phyloP scores from a whole-genome alignment of 2,888 invertebrate genomes.

The Allacma fusca region DNA sequence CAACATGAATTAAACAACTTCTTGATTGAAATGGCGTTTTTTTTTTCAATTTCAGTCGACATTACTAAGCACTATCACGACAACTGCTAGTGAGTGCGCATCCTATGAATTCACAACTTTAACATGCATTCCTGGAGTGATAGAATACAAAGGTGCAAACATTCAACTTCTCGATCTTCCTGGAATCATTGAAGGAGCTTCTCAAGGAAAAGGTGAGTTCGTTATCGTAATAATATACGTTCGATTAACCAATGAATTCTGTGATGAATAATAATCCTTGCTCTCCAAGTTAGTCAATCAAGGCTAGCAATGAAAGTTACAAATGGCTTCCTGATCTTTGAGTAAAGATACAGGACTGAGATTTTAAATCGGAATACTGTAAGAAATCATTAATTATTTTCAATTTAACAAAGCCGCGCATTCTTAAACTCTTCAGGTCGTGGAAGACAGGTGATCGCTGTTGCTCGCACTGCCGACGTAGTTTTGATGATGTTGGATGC shows the following conservation, averaged over 20 bases:
- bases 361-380: neutral
- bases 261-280: slow-evolving; percentile 42
- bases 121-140: slow-evolving; percentile 97
- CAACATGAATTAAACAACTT: too few species aligned
- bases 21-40: too few species aligned
- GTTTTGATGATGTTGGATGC: slow-evolving; percentile 99
- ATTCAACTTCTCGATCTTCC: slow-evolving; percentile 98
- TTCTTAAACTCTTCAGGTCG: too few species aligned
- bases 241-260: slow-evolving; percentile 13
- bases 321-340: slow-evolving; percentile 23
- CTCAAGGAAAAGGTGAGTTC: slow-evolving; percentile 74
- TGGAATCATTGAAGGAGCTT: slow-evolving; percentile 99
- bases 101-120: slow-evolving; percentile 98
- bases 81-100: slow-evolving; percentile 96
- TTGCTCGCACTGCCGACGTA: slow-evolving; percentile 96
- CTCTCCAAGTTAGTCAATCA: slow-evolving; percentile 29
- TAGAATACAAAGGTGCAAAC: slow-evolving; percentile 97
- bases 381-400: neutral
- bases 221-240: slow-evolving; percentile 55
- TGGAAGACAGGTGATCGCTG: slow-evolving; percentile 81
- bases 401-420: slow-evolving; percentile 2
- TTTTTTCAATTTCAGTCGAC: too few species aligned
- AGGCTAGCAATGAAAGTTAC: slow-evolving; percentile 29
- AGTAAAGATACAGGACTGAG: slow-evolving; percentile 33
- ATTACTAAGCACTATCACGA: slow-evolving; percentile 90